Conservation (phyloP, 2,797 vertebrate species). For the Parambassis ranga region DNA sequence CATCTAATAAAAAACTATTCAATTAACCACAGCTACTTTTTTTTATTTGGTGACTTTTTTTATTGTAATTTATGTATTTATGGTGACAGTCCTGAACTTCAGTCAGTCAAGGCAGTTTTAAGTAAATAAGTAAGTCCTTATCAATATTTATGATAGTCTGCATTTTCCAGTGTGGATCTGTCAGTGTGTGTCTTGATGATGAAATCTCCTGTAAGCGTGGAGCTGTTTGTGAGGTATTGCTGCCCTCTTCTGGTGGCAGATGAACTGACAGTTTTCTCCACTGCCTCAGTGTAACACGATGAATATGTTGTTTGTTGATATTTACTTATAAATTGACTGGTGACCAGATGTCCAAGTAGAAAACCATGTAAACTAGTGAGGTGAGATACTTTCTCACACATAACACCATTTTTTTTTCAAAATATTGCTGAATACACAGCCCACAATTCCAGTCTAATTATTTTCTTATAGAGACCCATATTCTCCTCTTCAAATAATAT, state of each 20-base stretch:
- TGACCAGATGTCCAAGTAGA: too few species aligned
- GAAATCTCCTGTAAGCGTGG: background rate
- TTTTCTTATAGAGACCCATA: too few species aligned
- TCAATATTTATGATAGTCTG: slow-evolving; percentile 3
- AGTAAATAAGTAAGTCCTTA: background rate
- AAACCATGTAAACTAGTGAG: too few species aligned
- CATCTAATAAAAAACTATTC: too few species aligned
- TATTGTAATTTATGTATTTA: background rate
- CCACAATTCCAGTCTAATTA: too few species aligned
- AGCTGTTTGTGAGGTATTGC: slow-evolving; percentile 47
- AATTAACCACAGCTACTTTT: background rate
- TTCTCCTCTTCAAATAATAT: background rate
- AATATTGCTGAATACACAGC: background rate
- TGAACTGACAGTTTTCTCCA: slow-evolving; percentile 20
- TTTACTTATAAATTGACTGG: too few species aligned
- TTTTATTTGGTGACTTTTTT: background rate
- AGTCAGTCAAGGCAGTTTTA: background rate
- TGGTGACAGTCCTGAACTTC: background rate
- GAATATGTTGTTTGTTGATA: too few species aligned
- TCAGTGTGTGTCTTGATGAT: background rate
- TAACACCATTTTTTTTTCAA: background rate
- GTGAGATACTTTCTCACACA: too few species aligned
- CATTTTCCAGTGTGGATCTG: background rate
- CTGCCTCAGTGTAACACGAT: too few species aligned
- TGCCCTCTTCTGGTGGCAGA: slow-evolving; percentile 67